A percentile compares a stretch with the other conserved stretches of the same genome.
These are phyloP conservation scores for Varroa destructor DNA, from an alignment of 1,140 invertebrate species.

Conservation along the genomic window DNA sequence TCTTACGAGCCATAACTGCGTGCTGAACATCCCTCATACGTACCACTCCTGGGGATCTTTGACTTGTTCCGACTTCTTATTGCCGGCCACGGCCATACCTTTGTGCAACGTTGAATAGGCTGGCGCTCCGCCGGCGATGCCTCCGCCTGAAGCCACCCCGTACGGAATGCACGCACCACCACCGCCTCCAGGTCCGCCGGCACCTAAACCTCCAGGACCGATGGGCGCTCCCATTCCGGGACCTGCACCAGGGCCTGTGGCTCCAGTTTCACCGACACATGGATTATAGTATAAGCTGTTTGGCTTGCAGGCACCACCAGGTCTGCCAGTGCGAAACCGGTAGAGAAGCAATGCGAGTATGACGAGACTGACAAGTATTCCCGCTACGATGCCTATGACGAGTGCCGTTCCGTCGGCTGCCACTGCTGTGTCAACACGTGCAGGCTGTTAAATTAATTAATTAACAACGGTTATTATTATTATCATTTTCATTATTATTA, in stretches of 20 bases:
- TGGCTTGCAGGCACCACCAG: constrained; percentile 75
- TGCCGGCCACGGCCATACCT: constrained; percentile 26
- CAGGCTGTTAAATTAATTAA: background rate
- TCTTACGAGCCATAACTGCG: no score
- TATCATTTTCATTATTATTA: no score
- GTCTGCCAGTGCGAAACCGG: constrained; percentile 63
- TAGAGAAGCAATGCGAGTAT: constrained; percentile 75
- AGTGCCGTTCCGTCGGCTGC: constrained; percentile 45
- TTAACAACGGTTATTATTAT: no score
- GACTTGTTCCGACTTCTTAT: constrained; percentile 33
- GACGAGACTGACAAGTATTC: constrained; percentile 75
- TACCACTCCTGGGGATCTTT: constrained; percentile 34
- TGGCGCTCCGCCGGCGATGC: constrained; percentile 27
- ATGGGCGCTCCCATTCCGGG: constrained; percentile 17
- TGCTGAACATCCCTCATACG: constrained; percentile 27
- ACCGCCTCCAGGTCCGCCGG: constrained; percentile 27
- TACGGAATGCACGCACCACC: constrained; percentile 31
- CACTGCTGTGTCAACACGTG: constrained; percentile 16
- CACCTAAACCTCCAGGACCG: background rate
- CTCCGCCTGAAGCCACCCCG: constrained; percentile 15
- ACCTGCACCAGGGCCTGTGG: constrained; percentile 29
- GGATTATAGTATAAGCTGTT: constrained; percentile 55
- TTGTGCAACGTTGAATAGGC: constrained; percentile 30
- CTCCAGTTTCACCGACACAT: constrained; percentile 37
- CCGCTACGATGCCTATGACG: constrained; percentile 76